Conservation (phyloP, 2,888 invertebrate genomes). For the Gymnoscelis rufifasciata region DNA sequence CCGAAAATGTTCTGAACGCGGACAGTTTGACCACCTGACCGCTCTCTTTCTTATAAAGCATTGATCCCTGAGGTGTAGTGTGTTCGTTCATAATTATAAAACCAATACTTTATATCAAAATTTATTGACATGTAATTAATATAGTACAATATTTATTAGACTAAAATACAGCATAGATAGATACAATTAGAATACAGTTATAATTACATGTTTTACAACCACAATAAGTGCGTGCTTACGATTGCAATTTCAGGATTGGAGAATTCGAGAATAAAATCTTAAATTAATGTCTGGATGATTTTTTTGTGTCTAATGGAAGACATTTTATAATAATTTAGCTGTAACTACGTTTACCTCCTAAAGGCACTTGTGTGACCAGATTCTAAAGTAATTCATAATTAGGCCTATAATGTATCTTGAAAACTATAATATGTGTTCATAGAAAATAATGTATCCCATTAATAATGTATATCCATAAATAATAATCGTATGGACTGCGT, state of each 20-base stretch:
- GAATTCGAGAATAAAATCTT: conserved; percentile 1
- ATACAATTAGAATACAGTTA: conserved; percentile 15
- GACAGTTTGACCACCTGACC: too few species aligned
- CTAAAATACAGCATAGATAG: conserved; percentile 30
- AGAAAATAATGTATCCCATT: too few species aligned
- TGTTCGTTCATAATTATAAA: too few species aligned
- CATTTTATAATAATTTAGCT: background rate
- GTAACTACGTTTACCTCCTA: background rate
- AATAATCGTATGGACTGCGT: too few species aligned
- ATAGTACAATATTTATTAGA: conserved; percentile 39
- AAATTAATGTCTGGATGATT: background rate
- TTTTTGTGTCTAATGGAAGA: conserved; percentile 12
- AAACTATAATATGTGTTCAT: too few species aligned
- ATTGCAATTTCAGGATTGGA: background rate
- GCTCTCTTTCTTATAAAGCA: too few species aligned
- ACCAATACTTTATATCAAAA: conserved; percentile 46
- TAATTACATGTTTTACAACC: conserved; percentile 1
- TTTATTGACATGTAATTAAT: conserved; percentile 49
- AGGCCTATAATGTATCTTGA: too few species aligned
- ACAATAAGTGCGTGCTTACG: background rate
- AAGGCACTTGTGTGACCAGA: conserved; percentile 16
- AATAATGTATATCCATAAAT: too few species aligned
- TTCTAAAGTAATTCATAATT: too few species aligned
- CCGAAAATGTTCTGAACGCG: too few species aligned
- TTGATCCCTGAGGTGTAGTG: too few species aligned